Evolutionary conservation across 2,888 invertebrate genomes (phyloP).

Genomic region (Slavum lentiscoides): DNA sequence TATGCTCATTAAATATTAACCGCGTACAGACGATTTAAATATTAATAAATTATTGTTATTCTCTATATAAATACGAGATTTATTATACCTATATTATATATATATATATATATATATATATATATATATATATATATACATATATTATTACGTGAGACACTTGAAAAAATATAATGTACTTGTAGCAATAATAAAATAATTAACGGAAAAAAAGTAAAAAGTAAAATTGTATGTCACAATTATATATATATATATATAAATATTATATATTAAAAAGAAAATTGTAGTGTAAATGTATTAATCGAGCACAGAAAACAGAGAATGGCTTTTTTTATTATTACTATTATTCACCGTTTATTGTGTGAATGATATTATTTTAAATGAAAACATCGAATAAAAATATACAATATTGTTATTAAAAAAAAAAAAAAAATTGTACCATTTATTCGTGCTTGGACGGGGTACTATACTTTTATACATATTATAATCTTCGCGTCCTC

Average conservation of each 20-base stretch:
- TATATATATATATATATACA: background rate
- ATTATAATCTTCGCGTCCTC: no score
- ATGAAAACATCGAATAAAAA: slow-evolving; percentile 26
- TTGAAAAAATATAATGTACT: slow-evolving; percentile 31
- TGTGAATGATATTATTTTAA: slow-evolving; percentile 25
- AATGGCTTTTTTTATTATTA: slow-evolving; percentile 28
- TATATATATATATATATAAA: slow-evolving; percentile 17
- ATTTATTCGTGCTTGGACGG: background rate
- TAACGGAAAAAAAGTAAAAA: background rate
- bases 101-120: background rate
- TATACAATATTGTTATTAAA: slow-evolving; percentile 39
- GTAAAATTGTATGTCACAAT: slow-evolving; percentile 19
- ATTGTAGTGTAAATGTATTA: slow-evolving; percentile 29
- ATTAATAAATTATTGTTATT: slow-evolving; percentile 34
- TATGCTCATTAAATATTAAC: slow-evolving; percentile 41
- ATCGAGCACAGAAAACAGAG: slow-evolving; percentile 32
- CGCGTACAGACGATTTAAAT: slow-evolving; percentile 25
- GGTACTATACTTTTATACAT: background rate
- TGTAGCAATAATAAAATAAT: slow-evolving; percentile 41
- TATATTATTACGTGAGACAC: slow-evolving; percentile 7
- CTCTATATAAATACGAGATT: slow-evolving; percentile 22
- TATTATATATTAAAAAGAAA: background rate
- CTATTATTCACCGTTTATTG: slow-evolving; percentile 25
- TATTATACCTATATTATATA: background rate
- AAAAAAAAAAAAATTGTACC: background rate